These are phyloP conservation scores for Augochlora pura DNA, from an alignment of 1,140 invertebrate genomes.

Conservation along the genomic window DNA sequence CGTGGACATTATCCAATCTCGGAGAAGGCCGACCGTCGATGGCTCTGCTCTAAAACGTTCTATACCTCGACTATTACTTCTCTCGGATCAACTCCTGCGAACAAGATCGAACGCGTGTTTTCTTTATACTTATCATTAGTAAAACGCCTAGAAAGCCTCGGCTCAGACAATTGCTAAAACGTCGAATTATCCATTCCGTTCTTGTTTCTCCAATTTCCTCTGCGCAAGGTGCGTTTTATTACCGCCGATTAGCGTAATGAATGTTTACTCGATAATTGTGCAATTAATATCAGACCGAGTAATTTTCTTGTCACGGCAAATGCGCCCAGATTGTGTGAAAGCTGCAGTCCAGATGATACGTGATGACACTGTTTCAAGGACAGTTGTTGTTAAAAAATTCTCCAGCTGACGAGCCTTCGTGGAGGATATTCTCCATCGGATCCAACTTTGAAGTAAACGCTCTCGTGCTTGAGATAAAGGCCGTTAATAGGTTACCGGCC, in stretches of 20 bases:
- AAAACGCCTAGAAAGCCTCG: background rate
- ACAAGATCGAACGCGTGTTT: background rate
- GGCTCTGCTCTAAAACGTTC: background rate
- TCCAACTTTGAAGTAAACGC: background rate
- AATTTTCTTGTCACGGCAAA: background rate
- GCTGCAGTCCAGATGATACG: conserved; percentile 2
- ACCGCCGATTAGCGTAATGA: background rate
- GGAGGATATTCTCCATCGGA: background rate
- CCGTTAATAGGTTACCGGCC: too few relatives aligned
- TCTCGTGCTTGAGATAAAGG: background rate
- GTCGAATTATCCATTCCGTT: background rate
- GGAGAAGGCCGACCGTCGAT: background rate
- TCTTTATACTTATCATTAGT: background rate
- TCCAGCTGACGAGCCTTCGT: background rate
- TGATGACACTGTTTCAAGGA: conserved; percentile 10
- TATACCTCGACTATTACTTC: background rate
- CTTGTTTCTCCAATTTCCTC: background rate
- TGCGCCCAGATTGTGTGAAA: background rate
- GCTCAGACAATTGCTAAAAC: background rate
- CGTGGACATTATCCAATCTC: conserved; percentile 37
- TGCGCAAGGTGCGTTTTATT: conserved; percentile 9
- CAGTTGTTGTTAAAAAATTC: conserved; percentile 20
- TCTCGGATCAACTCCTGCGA: background rate
- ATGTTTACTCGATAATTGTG: conserved; percentile 48
- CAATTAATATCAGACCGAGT: conserved; percentile 30